Evolutionary conservation across 1,140 invertebrate genomes (phyloP).

Genomic region (Bombyx mandarina): DNA sequence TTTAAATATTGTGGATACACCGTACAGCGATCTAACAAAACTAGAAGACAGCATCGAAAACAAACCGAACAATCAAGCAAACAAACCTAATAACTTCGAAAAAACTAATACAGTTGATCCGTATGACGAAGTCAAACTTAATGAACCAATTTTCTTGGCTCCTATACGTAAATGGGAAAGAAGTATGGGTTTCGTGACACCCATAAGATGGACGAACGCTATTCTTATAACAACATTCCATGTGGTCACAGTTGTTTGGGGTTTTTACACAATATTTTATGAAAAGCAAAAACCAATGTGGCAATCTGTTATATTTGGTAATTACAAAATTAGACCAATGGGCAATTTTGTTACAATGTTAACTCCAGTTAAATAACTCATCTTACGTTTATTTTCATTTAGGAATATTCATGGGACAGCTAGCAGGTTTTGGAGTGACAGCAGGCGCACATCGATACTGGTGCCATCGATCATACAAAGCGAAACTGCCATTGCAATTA

Average conservation of each 20-base stretch:
- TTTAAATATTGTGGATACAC: no score
- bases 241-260: constrained; percentile 15
- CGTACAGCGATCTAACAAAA: neutral
- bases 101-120: neutral
- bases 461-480: constrained; percentile 88
- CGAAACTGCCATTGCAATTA: constrained; percentile 79
- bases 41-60: constrained; percentile 5
- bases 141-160: constrained; percentile 30
- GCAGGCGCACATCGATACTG: constrained; percentile 88
- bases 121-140: constrained; percentile 26
- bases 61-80: constrained; percentile 3
- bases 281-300: constrained; percentile 15
- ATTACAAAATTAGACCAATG: constrained; percentile 12
- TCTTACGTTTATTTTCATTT: constrained; percentile 1
- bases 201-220: constrained; percentile 40
- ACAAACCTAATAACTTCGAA: neutral
- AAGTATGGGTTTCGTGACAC: constrained; percentile 42
- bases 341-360: no score
- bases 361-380: no score
- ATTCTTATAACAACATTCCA: constrained; percentile 31
- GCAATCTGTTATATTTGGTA: constrained; percentile 36
- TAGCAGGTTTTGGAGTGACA: constrained; percentile 80
- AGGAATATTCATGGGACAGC: constrained; percentile 67
- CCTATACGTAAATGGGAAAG: constrained; percentile 41
- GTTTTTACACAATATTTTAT: constrained; percentile 7